Base-by-base conservation (phyloP, 2,888 invertebrate genomes). In the Cosmia pyralina region DNA sequence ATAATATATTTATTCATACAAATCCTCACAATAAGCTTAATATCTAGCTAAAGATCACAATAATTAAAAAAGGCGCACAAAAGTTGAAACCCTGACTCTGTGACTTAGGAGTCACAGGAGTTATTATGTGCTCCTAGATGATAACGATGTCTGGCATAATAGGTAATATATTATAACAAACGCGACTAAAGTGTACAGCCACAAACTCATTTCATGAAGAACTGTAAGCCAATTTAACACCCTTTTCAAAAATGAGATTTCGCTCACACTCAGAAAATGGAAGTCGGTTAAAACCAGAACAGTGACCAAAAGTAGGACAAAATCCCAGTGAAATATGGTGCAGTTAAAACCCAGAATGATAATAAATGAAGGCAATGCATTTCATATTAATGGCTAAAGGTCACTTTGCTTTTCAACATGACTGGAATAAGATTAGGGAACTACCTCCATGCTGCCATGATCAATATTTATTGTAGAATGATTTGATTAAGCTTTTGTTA, bases 321-420 rank as follows among this genome's bases (percentile, higher is more conserved):
- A 74, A 72, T 59, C 59, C 28, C 28, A 58, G 74, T 83, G 72
- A 83, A 85, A 79, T 85, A 85, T 85, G 83, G 76, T 70, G 60
- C 74, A 74, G 72, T 75, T 77, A 74, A 71, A 77, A 69, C 67
- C 77, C 34, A 80, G 71, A 60, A 71, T 66, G 69, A 67, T 71
- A 75, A 85, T 84, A 84, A 85, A 85, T 85, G 74, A 75, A 71
- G 66, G 67, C 55, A 75, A 77, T 75, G 85, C 77, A 63, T 73
- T 85, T 85, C 50, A 75, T 73, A 71, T 67, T 85, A 84, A 83
- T 83, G 67, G 64, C 69, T 52, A 77, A 77, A 81, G 72, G 81
- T 78, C 71, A 75, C 57, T 74, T 78, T 71, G 76, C 62, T 84
- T 85, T 82, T 74, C 69, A 68, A 69, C 76, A 70, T 48, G 76